Evolutionary conservation across 2,888 invertebrate species (phyloP).

Genomic region (Prosopocoilus inquinatus): DNA sequence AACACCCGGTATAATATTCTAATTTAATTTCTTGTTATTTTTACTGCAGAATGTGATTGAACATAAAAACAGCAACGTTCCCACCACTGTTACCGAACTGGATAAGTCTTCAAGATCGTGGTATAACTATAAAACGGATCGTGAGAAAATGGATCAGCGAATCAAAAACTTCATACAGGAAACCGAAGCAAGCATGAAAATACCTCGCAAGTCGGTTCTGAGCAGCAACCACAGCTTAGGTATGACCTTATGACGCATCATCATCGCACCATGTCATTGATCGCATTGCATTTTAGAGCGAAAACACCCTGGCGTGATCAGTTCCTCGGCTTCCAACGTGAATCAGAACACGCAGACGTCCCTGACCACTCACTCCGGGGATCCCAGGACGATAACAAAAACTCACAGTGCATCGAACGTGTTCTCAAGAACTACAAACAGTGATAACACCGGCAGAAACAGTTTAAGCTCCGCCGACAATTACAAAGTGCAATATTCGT

Average conservation of each 20-base stretch:
- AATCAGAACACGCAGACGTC: slow-evolving; percentile 31
- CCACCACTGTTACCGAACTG: slow-evolving; percentile 44
- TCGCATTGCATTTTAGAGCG: slow-evolving; percentile 8
- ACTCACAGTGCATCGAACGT: slow-evolving; percentile 50
- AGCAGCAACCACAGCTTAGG: slow-evolving; percentile 10
- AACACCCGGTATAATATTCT: no score
- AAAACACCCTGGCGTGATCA: slow-evolving; percentile 24
- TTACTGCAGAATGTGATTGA: slow-evolving; percentile 11
- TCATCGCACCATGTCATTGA: not conserved
- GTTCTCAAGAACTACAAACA: slow-evolving; percentile 35
- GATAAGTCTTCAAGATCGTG: slow-evolving; percentile 44
- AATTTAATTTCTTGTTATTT: not conserved
- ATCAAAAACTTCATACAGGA: slow-evolving; percentile 74
- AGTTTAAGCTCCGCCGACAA: slow-evolving; percentile 39
- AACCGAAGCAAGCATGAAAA: slow-evolving; percentile 65
- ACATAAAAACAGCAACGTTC: slow-evolving; percentile 20
- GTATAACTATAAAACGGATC: slow-evolving; percentile 61
- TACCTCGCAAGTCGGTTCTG: slow-evolving; percentile 43
- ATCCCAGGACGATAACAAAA: slow-evolving; percentile 40
- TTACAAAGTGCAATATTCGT: slow-evolving; percentile 37
- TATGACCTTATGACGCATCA: not conserved
- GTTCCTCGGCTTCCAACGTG: slow-evolving; percentile 40
- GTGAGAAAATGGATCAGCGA: slow-evolving; percentile 62
- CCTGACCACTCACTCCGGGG: slow-evolving; percentile 26
- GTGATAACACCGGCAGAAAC: slow-evolving; percentile 31